phyloP scores from a whole-genome alignment of 2,888 invertebrate genomes.

The Xestia sexstrigata region DNA sequence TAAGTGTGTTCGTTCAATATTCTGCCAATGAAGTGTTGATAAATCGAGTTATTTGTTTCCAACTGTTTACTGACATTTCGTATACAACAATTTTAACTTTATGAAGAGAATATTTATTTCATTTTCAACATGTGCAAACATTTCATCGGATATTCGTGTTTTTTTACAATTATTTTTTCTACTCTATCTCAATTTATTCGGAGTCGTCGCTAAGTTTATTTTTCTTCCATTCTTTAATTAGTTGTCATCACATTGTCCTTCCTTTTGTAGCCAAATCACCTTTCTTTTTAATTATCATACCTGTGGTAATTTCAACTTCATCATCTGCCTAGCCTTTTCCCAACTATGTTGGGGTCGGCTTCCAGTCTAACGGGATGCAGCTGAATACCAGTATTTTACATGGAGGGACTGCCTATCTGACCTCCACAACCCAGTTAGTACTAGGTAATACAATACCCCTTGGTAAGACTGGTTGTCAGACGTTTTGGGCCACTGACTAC shows the following conservation, averaged over 20 bases:
- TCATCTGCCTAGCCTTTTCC: no score
- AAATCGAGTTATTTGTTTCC: conserved; percentile 39
- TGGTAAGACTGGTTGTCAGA: no score
- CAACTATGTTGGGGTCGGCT: no score
- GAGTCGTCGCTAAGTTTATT: neutral
- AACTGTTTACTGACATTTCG: conserved; percentile 12
- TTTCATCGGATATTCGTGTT: neutral
- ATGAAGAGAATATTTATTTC: neutral
- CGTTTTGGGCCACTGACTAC: no score
- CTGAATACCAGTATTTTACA: no score
- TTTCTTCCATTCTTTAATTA: neutral
- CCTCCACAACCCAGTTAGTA: no score
- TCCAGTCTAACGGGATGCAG: no score
- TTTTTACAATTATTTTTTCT: neutral
- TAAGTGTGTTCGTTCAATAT: conserved; percentile 44
- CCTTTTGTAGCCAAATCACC: neutral
- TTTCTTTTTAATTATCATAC: neutral
- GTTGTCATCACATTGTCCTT: neutral
- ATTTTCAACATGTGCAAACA: neutral
- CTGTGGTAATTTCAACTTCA: neutral
- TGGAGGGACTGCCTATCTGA: no score
- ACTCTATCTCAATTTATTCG: neutral
- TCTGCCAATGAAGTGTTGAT: conserved; percentile 18
- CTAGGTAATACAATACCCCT: no score
- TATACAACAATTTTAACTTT: conserved; percentile 7